Conservation (phyloP, 2,797 vertebrate species). For the Siniperca scherzeri region DNA sequence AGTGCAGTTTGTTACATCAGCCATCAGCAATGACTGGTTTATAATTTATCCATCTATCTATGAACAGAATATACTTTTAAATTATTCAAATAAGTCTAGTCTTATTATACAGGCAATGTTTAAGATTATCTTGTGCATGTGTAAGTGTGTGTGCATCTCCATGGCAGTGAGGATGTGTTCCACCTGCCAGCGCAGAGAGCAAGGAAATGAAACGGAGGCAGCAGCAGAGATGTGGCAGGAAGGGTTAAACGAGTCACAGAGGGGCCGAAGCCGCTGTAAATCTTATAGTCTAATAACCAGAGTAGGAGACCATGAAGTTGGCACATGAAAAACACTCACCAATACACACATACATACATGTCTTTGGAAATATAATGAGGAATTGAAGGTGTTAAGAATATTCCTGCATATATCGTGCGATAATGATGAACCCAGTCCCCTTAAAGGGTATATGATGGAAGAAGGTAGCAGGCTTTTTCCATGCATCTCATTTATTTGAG, state of each 20-base stretch:
- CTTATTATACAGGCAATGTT: conserved; percentile 17
- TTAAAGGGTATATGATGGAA: conserved; percentile 2
- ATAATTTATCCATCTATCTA: conserved; percentile 23
- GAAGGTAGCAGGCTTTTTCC: neutral
- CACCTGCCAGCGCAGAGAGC: conserved; percentile 5
- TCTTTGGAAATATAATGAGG: conserved; percentile 20
- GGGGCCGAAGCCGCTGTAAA: conserved; percentile 1
- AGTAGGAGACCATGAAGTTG: neutral
- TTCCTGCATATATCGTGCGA: neutral
- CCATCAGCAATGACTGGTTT: conserved; percentile 20
- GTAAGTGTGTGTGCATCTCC: conserved; percentile 15
- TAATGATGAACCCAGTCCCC: conserved; percentile 11
- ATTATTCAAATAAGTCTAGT: conserved; percentile 40
- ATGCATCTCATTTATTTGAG: neutral
- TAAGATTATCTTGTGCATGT: neutral
- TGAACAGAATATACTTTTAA: conserved; percentile 24
- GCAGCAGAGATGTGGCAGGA: conserved; percentile 20
- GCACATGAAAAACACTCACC: neutral
- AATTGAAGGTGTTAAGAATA: conserved; percentile 12
- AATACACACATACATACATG: neutral
- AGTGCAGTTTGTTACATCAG: conserved; percentile 9
- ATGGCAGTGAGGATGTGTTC: neutral
- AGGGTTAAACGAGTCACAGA: conserved; percentile 20
- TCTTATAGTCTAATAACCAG: conserved; percentile 23
- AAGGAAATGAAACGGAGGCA: conserved; percentile 1